A percentile compares a stretch with the other conserved stretches of the same genome.
These are phyloP conservation scores for Drosophila nigromelanica DNA, from an alignment of 1,140 invertebrate species.

Conservation along the genomic window DNA sequence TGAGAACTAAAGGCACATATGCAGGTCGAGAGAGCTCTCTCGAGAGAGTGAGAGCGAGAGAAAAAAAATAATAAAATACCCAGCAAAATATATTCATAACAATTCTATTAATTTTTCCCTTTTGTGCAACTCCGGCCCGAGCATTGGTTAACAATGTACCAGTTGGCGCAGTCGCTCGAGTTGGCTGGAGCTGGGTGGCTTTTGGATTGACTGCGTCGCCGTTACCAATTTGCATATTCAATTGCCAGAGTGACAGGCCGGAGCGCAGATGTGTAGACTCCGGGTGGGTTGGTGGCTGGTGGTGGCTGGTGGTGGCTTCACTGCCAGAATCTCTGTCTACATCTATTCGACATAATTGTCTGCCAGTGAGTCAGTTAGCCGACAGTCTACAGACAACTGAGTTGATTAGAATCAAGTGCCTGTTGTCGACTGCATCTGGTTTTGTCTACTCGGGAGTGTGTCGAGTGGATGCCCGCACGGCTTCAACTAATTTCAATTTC, in stretches of 20 bases:
- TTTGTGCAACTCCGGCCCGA: slow-evolving; percentile 15
- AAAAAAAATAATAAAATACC: not conserved
- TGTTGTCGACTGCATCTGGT: slow-evolving; percentile 22
- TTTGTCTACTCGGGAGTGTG: slow-evolving; percentile 1
- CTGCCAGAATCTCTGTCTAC: slow-evolving; percentile 9
- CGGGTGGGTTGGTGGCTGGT: not conserved
- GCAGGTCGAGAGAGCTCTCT: slow-evolving; percentile 3
- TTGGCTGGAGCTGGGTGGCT: slow-evolving; percentile 6
- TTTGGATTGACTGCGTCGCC: slow-evolving; percentile 39
- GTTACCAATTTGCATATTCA: slow-evolving; percentile 60
- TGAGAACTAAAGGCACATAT: slow-evolving; percentile 27
- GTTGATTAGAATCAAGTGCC: slow-evolving; percentile 52
- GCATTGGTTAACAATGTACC: slow-evolving; percentile 34
- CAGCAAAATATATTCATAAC: slow-evolving; percentile 53
- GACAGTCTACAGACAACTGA: slow-evolving; percentile 42
- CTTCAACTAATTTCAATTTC: slow-evolving; percentile 45
- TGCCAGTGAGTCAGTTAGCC: slow-evolving; percentile 36
- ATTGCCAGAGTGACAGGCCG: slow-evolving; percentile 49
- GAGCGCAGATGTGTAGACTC: slow-evolving; percentile 18
- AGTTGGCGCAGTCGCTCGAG: slow-evolving; percentile 7
- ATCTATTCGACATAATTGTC: slow-evolving; percentile 41
- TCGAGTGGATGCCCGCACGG: slow-evolving; percentile 3
- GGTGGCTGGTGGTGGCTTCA: not conserved
- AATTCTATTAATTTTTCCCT: slow-evolving; percentile 58
- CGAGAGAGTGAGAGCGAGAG: not conserved